phyloP scores from a whole-genome alignment of 1,140 invertebrate genomes.

The Hermetia illucens region DNA sequence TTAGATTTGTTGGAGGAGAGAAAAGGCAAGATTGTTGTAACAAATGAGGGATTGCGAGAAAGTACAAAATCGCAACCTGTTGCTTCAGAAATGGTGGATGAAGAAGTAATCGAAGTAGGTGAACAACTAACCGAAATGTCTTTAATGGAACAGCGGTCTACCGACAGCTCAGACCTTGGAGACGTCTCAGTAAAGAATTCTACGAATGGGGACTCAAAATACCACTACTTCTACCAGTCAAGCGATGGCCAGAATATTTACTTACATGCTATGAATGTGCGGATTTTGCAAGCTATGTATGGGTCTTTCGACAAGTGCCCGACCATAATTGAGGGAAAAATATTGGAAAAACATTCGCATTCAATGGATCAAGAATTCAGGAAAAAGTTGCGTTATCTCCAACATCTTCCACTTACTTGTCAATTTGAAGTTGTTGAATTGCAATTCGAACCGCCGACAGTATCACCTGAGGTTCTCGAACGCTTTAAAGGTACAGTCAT shows the following conservation, averaged over 20 bases:
- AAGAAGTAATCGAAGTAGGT: constrained; percentile 11
- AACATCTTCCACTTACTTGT: constrained; percentile 79
- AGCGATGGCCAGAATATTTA: constrained; percentile 86
- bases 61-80: no score
- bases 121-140: constrained; percentile 11
- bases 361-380: constrained; percentile 71
- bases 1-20: constrained; percentile 42
- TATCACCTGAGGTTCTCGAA: constrained; percentile 49
- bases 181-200: constrained; percentile 13
- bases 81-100: constrained; percentile 1
- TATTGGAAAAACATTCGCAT: constrained; percentile 72
- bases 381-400: constrained; percentile 62
- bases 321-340: constrained; percentile 47
- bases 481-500: constrained; percentile 57
- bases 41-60: no score
- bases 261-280: constrained; percentile 79
- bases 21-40: constrained; percentile 10
- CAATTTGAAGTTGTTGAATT: constrained; percentile 84
- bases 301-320: constrained; percentile 69
- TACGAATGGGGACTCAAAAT: constrained; percentile 33
- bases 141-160: neutral
- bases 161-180: constrained; percentile 10
- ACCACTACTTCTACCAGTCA: constrained; percentile 81
- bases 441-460: constrained; percentile 52
- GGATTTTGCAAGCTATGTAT: constrained; percentile 77